These are phyloP conservation scores for Seladonia tumulorum DNA, from an alignment of 2,888 invertebrate genomes.

Conservation along the genomic window DNA sequence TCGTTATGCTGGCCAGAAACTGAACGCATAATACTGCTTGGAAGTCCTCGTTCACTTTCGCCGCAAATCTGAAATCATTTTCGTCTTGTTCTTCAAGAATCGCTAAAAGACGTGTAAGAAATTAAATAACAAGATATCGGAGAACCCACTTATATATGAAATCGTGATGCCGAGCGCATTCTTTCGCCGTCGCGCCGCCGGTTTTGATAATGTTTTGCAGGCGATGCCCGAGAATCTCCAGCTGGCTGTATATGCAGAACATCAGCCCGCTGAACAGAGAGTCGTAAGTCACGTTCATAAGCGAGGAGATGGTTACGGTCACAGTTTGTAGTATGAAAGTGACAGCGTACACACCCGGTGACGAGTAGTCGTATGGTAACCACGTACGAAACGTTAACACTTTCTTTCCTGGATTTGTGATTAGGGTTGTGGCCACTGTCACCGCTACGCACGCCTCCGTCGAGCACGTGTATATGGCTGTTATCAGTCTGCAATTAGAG, in stretches of 20 bases:
- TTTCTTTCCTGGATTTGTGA: background rate
- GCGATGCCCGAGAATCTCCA: background rate
- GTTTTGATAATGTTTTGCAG: background rate
- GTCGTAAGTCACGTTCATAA: background rate
- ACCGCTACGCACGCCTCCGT: background rate
- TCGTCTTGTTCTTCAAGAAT: background rate
- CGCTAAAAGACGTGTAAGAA: too few relatives aligned
- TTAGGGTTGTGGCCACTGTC: background rate
- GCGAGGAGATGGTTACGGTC: background rate
- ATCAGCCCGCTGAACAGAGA: constrained; percentile 1
- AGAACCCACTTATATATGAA: background rate
- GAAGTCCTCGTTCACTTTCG: constrained; percentile 27
- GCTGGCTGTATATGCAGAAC: constrained; percentile 7
- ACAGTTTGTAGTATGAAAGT: background rate
- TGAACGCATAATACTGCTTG: constrained; percentile 21
- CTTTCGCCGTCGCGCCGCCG: background rate
- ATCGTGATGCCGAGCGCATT: background rate
- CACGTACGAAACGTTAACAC: background rate
- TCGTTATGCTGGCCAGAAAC: constrained; percentile 25
- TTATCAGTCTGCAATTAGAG: background rate
- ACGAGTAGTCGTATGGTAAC: background rate
- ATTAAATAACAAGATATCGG: too few relatives aligned
- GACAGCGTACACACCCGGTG: background rate
- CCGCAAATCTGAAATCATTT: constrained; percentile 30
- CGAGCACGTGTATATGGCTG: background rate